These are phyloP conservation scores for Ichneumoninae sp. DNA, from an alignment of 2,888 invertebrate genomes.

Conservation along the genomic window DNA sequence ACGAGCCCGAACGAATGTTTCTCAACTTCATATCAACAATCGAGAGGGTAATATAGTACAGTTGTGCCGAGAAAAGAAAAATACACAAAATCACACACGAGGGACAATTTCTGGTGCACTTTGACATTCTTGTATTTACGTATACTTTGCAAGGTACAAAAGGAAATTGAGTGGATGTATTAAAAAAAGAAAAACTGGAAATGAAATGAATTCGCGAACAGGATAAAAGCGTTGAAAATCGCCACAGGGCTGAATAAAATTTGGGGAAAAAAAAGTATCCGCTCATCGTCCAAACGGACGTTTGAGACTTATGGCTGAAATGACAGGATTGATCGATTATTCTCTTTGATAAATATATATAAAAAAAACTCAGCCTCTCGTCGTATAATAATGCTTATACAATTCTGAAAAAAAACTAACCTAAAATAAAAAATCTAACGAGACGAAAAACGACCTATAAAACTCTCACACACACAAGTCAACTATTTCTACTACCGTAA, in stretches of 20 bases:
- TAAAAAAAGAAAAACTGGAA: slow-evolving; percentile 1
- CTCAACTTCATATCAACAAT: slow-evolving; percentile 67
- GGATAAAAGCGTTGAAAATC: neutral
- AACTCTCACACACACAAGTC: slow-evolving; percentile 58
- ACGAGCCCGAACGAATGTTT: slow-evolving; percentile 36
- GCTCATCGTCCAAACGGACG: slow-evolving; percentile 21
- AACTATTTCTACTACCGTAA: slow-evolving; percentile 58
- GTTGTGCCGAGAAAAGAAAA: slow-evolving; percentile 34
- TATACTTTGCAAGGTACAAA: slow-evolving; percentile 40
- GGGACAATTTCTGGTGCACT: slow-evolving; percentile 48
- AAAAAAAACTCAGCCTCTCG: slow-evolving; percentile 51
- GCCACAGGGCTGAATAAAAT: slow-evolving; percentile 16
- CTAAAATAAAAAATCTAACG: no score
- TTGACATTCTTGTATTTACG: slow-evolving; percentile 63
- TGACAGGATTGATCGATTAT: slow-evolving; percentile 32
- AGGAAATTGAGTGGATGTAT: slow-evolving; percentile 16
- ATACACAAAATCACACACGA: slow-evolving; percentile 43
- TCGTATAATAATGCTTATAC: slow-evolving; percentile 55
- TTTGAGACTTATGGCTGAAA: slow-evolving; percentile 35
- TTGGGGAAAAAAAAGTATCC: slow-evolving; percentile 20
- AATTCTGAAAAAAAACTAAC: slow-evolving; percentile 25
- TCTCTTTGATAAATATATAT: slow-evolving; percentile 49
- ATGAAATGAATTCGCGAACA: slow-evolving; percentile 13
- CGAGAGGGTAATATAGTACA: slow-evolving; percentile 65
- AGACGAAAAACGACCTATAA: slow-evolving; percentile 47